Evolutionary conservation across 1,140 invertebrate genomes (phyloP).

Genomic region (Pseudomyrmex dendroicus): DNA sequence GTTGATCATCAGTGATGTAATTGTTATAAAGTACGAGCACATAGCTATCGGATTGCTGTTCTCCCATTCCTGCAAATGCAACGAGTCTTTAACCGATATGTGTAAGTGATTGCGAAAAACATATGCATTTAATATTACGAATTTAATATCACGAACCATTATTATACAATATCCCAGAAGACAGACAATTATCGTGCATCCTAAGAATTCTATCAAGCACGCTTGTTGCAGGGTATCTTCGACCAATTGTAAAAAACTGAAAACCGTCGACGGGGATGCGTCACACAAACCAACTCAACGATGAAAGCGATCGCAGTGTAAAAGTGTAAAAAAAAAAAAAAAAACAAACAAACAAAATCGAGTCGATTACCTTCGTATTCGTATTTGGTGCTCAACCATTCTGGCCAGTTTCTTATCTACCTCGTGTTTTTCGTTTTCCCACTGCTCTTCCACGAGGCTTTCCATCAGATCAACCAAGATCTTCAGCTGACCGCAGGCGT

Average conservation of each 20-base stretch:
- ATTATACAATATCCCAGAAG: slow-evolving; percentile 76
- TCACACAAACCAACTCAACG: neutral
- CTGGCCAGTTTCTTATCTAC: slow-evolving; percentile 62
- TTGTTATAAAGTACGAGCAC: slow-evolving; percentile 47
- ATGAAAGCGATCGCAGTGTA: too few relatives aligned
- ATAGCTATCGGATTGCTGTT: slow-evolving; percentile 59
- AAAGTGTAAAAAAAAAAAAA: neutral
- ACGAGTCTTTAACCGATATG: neutral
- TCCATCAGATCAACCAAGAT: slow-evolving; percentile 24
- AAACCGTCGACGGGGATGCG: neutral
- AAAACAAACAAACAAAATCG: neutral
- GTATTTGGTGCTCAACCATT: slow-evolving; percentile 73
- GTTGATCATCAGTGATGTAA: slow-evolving; percentile 66
- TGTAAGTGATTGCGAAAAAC: too few relatives aligned
- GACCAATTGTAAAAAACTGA: slow-evolving; percentile 69
- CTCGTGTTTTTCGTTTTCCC: neutral
- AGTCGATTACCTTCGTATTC: slow-evolving; percentile 24
- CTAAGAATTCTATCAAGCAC: slow-evolving; percentile 75
- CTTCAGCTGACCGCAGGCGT: slow-evolving; percentile 32
- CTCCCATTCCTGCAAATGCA: slow-evolving; percentile 64
- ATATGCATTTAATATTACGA: slow-evolving; percentile 2
- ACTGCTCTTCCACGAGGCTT: slow-evolving; percentile 4
- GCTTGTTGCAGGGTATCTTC: slow-evolving; percentile 73
- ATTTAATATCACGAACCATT: slow-evolving; percentile 64
- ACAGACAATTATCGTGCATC: slow-evolving; percentile 76